Evolutionary conservation across 2,888 invertebrate species (phyloP), one percentile per base, ranked within the genome.

Genomic region (Ypsolopha scabrella): DNA sequence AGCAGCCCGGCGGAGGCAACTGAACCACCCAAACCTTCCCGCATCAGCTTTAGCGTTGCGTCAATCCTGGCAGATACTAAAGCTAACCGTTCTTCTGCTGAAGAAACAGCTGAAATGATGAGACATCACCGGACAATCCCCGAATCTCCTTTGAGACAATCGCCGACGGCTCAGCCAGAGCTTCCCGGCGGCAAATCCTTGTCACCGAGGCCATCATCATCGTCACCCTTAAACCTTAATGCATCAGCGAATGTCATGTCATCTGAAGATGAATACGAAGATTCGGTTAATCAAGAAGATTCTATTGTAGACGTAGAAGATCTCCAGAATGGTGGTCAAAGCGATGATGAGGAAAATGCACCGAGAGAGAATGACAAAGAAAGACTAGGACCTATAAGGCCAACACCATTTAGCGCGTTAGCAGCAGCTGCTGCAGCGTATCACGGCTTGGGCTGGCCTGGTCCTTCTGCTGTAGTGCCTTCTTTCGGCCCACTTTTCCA

Each of bases 41-140:
- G 92, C 63, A 90, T 92, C 67, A 92, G 92, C 80, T 96, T 97
- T 87, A 94, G 95, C 79, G 96, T 96, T 60, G 95, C 96, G 6
- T 94, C 96, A 0, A 89, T 96, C 58, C 81, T 97, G 60, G 92
- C 95, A 11, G 96, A 96, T 65, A 92, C 96, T 34, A 91, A 94
- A 71, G 89, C 90, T 2, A 87, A 81, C 52, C 87, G 88, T 10
- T 74, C 76, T 7, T 58, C 65, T 53, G 76, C 63, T 24, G 74
- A 86, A 55, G 79, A 79, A 53, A 79, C 82, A 24, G 75, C 85
- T 36, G 80, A 87, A 60, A 86, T 87, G 58, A 72, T 87, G 47
- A 77, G 87, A 46, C 88, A 89, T 50, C 86, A 87, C 55, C 74
- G 87, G 51, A 85, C 81, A 56, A 88, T 86, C 46, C 83, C 87